Percentiles rank a stretch among this genome's conserved stretches.
phyloP scores from a whole-genome alignment of 2,888 invertebrate species.

The Drosophila histrio region DNA sequence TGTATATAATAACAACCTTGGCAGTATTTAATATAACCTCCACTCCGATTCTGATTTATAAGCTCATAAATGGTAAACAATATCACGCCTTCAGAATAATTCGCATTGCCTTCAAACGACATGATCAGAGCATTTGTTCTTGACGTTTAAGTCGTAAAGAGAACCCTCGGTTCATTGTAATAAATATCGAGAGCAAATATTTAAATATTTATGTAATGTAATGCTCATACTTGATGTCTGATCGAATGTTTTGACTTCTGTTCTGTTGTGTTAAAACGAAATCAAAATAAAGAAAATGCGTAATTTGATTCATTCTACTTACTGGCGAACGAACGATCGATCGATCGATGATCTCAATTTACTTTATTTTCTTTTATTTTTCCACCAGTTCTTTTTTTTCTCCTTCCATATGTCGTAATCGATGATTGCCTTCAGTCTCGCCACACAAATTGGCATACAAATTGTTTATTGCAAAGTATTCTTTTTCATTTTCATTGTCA shows the following conservation, averaged over 20 bases:
- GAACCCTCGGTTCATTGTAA: slow-evolving; percentile 7
- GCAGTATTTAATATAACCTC: not conserved
- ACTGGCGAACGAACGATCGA: not conserved
- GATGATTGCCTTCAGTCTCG: slow-evolving; percentile 27
- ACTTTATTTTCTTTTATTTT: not conserved
- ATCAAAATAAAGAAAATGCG: slow-evolving; percentile 13
- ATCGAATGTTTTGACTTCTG: slow-evolving; percentile 15
- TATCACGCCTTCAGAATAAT: slow-evolving; percentile 1
- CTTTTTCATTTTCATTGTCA: slow-evolving; percentile 23
- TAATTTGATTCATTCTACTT: slow-evolving; percentile 29
- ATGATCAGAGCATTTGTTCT: slow-evolving; percentile 12
- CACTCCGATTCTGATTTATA: not conserved
- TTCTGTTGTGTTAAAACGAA: slow-evolving; percentile 11
- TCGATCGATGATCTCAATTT: slow-evolving; percentile 16
- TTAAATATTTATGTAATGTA: slow-evolving; percentile 19
- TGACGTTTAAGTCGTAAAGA: slow-evolving; percentile 10
- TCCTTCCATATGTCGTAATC: slow-evolving; percentile 8
- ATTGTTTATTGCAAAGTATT: slow-evolving; percentile 21
- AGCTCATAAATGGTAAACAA: slow-evolving; percentile 6
- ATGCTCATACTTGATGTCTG: slow-evolving; percentile 1
- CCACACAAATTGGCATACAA: slow-evolving; percentile 8
- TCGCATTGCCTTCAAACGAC: slow-evolving; percentile 4
- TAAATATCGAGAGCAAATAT: slow-evolving; percentile 14
- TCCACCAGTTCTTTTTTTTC: not conserved
- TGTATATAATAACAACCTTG: not conserved